These are phyloP conservation scores for Eurois occulta DNA, from an alignment of 2,888 invertebrate genomes.

Conservation along the genomic window DNA sequence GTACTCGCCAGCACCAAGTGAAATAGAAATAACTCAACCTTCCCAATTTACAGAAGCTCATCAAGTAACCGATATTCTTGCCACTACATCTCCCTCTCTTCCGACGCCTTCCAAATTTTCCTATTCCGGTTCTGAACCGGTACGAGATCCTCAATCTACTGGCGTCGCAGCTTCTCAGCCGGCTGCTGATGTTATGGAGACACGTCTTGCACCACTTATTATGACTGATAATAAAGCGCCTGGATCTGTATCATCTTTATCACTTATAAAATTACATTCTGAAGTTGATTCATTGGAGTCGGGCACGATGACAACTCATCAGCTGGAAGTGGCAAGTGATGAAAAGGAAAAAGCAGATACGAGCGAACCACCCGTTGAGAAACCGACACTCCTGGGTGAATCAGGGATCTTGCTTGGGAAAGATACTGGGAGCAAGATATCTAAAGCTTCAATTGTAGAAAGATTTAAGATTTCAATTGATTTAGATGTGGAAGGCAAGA, in stretches of 20 bases:
- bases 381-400: neutral
- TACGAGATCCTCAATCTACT: neutral
- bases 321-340: neutral
- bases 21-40: neutral
- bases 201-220: neutral
- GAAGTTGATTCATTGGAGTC: neutral
- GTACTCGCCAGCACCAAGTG: neutral
- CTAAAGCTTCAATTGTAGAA: neutral
- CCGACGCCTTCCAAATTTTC: neutral
- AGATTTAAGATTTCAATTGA: neutral
- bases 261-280: constrained; percentile 33
- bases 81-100: neutral
- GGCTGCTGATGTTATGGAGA: neutral
- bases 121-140: constrained; percentile 5
- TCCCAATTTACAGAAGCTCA: neutral
- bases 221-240: neutral
- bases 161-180: neutral
- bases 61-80: neutral
- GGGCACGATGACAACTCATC: neutral
- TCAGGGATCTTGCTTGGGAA: neutral
- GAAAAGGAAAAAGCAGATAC: neutral
- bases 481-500: neutral
- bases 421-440: neutral
- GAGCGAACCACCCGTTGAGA: neutral
- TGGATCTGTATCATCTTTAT: neutral